Base-by-base conservation (phyloP, 2,113 vertebrate genomes). In the Herpailurus yagouaroundi region DNA sequence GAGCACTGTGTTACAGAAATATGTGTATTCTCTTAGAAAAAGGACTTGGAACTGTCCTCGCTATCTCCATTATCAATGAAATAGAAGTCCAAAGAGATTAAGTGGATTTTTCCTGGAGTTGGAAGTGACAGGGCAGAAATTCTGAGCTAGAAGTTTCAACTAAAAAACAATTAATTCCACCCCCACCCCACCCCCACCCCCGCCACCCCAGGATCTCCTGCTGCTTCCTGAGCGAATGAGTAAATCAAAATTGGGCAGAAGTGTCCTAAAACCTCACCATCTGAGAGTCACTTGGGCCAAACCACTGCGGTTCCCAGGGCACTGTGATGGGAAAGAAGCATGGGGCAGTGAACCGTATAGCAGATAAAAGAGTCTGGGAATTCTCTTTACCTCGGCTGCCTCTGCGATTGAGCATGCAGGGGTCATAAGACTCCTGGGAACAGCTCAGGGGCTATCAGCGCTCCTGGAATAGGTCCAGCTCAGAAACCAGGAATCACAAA, bases 301-400 rank as follows among this genome's bases (percentile, higher is more conserved):
- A 19, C 13, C 57, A 76, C 7, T 1, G 76, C 5, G 1, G 13
- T 79, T 45, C 15, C 15, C 68, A 71, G 63, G 33, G 31, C 3
- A 0, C 41, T 29, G 31, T 25, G 5, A 1, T 8, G 25, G 29
- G 13, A 38, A 79, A 18, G 36, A 86, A 45, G 14, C 29, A 55
- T 0, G 0, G 29, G 7, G 3, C 36, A 48, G 11, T 7, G 50
- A 80, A 23, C 23, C 11, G 3, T 7, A 25, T 7, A 5, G 50
- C 16, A 18, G 13, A 31, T 31, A 31, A 76, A 82, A 33, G 1
- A 2, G 13, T 31, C 52, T 81, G 52, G 48, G 33, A 12, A 38
- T 63, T 50, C 3, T 25, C 41, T 73, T 9, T 3, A 16, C 21
- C 8, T 50, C 38, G 31, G 7, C 18, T 57, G 81, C 48, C 31